Conservation (phyloP, 2,113 vertebrate species). For the Zootoca vivipara region DNA sequence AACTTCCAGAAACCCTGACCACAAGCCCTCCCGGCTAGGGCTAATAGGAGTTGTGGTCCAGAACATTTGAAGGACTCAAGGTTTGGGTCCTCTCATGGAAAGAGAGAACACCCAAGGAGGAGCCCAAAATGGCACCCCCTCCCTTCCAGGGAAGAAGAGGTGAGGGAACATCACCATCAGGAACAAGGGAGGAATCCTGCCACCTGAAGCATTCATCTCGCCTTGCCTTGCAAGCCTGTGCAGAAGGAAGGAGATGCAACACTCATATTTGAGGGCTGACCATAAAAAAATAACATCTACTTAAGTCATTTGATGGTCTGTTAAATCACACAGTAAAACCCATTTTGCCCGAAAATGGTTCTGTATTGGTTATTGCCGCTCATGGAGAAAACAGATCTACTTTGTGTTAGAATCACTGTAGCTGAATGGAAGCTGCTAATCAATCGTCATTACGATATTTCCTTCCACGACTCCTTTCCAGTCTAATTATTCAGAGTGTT, state of each 20-base stretch:
- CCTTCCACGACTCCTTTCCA: conserved; percentile 42
- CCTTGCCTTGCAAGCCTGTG: background rate
- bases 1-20: background rate
- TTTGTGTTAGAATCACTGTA: conserved; percentile 41
- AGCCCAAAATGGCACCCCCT: too few species aligned
- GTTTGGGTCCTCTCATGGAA: conserved; percentile 7
- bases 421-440: conserved; percentile 31
- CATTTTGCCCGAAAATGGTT: conserved; percentile 36
- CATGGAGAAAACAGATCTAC: conserved; percentile 40
- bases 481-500: conserved; percentile 59
- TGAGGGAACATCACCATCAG: too few species aligned
- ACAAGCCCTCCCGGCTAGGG: background rate
- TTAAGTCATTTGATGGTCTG: conserved; percentile 56
- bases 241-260: conserved; percentile 9
- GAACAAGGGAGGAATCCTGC: too few species aligned
- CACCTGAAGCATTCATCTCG: too few species aligned
- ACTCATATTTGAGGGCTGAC: conserved; percentile 29
- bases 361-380: conserved; percentile 18
- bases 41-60: background rate
- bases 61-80: conserved; percentile 12
- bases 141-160: too few species aligned
- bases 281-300: conserved; percentile 27
- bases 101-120: background rate
- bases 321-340: conserved; percentile 61
- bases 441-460: conserved; percentile 44